Evolutionary conservation across 2,888 invertebrate species (phyloP).

Genomic region (Brachylomia viminalis): DNA sequence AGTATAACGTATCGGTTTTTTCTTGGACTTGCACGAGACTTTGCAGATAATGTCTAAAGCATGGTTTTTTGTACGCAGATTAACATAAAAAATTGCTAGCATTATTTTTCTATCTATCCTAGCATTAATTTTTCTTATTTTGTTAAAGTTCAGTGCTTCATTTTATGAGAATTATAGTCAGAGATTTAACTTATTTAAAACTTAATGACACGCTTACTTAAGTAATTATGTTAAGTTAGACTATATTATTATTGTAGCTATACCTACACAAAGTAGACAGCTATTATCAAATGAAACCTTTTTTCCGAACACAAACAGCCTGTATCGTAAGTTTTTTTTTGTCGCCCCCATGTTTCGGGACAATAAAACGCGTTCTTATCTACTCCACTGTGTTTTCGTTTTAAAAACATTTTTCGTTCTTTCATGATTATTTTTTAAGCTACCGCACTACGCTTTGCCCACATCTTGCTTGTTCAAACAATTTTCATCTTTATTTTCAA

Average conservation of each 20-base stretch:
- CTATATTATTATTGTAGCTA: constrained; percentile 7
- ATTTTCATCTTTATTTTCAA: constrained; percentile 45
- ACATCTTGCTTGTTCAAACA: constrained; percentile 65
- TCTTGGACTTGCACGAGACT: constrained; percentile 17
- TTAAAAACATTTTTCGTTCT: constrained; percentile 81
- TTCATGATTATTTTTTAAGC: constrained; percentile 78
- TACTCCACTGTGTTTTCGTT: constrained; percentile 84
- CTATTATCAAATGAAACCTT: constrained; percentile 42
- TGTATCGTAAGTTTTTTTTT: constrained; percentile 73
- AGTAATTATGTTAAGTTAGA: constrained; percentile 6
- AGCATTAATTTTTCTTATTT: constrained; percentile 23
- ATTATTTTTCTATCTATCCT: too few relatives aligned
- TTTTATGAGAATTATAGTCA: constrained; percentile 14
- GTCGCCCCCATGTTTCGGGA: constrained; percentile 81
- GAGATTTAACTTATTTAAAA: background rate
- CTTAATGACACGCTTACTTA: background rate
- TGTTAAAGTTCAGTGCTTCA: constrained; percentile 42
- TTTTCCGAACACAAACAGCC: constrained; percentile 59
- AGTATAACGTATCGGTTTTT: constrained; percentile 42
- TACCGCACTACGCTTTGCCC: constrained; percentile 75
- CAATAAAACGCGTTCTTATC: constrained; percentile 85
- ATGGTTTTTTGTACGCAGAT: constrained; percentile 36
- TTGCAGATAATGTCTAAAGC: constrained; percentile 19
- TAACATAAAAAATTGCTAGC: constrained; percentile 40
- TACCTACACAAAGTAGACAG: constrained; percentile 28